Evolutionary conservation across 2,888 invertebrate species (phyloP), one percentile per base, ranked within the genome.

Genomic region (Pachliopta kotzebuea): DNA sequence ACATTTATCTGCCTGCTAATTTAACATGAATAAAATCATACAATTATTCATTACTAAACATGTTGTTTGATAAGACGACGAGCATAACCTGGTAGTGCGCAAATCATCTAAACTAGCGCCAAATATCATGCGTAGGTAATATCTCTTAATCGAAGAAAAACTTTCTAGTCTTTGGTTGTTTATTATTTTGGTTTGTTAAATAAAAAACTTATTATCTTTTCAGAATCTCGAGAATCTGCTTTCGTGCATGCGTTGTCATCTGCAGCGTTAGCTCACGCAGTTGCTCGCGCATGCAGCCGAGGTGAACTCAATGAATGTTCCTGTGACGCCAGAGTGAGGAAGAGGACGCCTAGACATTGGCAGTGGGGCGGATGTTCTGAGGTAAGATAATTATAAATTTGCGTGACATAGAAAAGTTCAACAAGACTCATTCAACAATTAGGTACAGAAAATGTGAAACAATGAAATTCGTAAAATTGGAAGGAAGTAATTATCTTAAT

Each of bases 321-420:
- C 50, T 98, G 98, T 81, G 98, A 98, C 83, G 95, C 94, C 68
- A 93, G 95, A 60, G 95, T 96, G n/a, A 92, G 96, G 74, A 93
- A 94, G 73, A 94, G 94, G 72, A 94, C 94, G n/a, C 94, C 95
- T 29, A 93, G 95, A 69, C 95, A 95, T 73, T 96, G 96, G 96
- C 96, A 97, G 84, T 98, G 98, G 98, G 97, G 98, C 67, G 98
- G 98, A 0, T 98, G 98, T 85, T 98, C 97, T 49, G 97, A 98
- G 93, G 96, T 94, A 86, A 81, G 21, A 45, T 45, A 18, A 45
- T n/a, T n/a, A n/a, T 11, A 45, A 45, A n/a, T n/a, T 18, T n/a
- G 7, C n/a, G n/a, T n/a, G 7, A 6, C 1, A n/a, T 45, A n/a
- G 3, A 37, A 37, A 11, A 17, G 6, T 26, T 26, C 26, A 26